Evolutionary conservation across 1,140 invertebrate genomes (phyloP).

Genomic region (Liolophura sinensis): DNA sequence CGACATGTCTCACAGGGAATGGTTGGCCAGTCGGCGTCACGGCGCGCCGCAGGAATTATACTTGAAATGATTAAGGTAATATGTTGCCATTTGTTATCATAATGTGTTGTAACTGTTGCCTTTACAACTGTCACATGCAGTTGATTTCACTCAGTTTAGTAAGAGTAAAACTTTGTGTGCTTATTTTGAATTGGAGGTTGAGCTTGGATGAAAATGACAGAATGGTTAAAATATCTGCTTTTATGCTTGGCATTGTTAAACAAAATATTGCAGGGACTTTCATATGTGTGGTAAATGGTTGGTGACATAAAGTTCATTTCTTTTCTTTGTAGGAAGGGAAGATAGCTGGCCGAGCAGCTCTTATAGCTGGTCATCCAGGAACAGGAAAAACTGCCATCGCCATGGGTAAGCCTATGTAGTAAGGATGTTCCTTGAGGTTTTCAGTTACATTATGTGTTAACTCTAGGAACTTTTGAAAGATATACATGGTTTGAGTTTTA

Average conservation of each 20-base stretch:
- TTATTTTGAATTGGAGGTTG: no score
- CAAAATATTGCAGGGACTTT: no score
- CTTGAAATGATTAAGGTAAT: constrained; percentile 90
- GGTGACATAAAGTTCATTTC: constrained; percentile 2
- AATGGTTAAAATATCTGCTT: no score
- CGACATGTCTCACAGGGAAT: constrained; percentile 93
- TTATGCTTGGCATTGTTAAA: no score
- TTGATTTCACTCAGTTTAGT: not conserved
- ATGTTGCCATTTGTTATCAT: no score
- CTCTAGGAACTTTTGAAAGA: no score
- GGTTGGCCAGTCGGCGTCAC: constrained; percentile 93
- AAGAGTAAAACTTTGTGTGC: not conserved
- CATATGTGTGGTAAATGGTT: no score
- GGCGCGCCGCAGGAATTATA: constrained; percentile 91
- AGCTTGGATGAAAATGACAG: no score
- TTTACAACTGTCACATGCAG: not conserved
- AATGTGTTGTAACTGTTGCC: not conserved
- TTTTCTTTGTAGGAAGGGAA: constrained; percentile 75
- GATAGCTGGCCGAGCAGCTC: constrained; percentile 94
- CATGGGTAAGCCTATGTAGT: constrained; percentile 67
- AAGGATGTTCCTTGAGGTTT: no score
- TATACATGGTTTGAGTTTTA: no score
- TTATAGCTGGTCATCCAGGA: constrained; percentile 95
- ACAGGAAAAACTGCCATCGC: constrained; percentile 98
- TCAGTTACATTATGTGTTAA: no score